phyloP scores from a whole-genome alignment of 2,797 vertebrate species.

The Periophthalmus magnuspinnatus region DNA sequence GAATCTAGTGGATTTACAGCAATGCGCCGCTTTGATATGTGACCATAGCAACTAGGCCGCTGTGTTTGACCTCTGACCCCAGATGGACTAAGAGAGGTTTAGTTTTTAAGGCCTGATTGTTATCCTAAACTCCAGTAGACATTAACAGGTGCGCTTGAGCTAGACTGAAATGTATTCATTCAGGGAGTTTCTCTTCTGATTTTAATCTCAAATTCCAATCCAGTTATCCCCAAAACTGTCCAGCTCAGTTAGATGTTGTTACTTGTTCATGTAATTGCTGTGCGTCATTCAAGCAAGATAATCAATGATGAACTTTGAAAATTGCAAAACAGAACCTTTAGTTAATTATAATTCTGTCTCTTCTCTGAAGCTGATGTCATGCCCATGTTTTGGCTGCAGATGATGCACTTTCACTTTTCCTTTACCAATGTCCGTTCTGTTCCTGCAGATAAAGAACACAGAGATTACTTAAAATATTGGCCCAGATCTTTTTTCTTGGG shows the following conservation, averaged over 20 bases:
- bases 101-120: slow-evolving; percentile 46
- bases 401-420: slow-evolving; percentile 17
- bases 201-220: slow-evolving; percentile 26
- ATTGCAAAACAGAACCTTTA: neutral
- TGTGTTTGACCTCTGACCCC: slow-evolving; percentile 50
- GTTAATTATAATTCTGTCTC: slow-evolving; percentile 11
- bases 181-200: slow-evolving; percentile 23
- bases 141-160: slow-evolving; percentile 54
- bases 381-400: slow-evolving; percentile 15
- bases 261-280: slow-evolving; percentile 38
- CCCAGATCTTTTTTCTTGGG: slow-evolving; percentile 55
- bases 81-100: slow-evolving; percentile 27
- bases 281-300: neutral
- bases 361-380: slow-evolving; percentile 10
- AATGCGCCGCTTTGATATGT: slow-evolving; percentile 54
- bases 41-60: slow-evolving; percentile 29
- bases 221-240: slow-evolving; percentile 27
- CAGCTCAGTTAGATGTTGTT: slow-evolving; percentile 21
- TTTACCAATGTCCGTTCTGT: slow-evolving; percentile 28
- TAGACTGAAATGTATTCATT: slow-evolving; percentile 41
- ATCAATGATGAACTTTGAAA: neutral
- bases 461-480: slow-evolving; percentile 73
- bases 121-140: slow-evolving; percentile 38
- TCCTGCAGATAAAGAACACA: slow-evolving; percentile 52
- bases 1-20: slow-evolving; percentile 52